Evolutionary conservation across 35 echinoderm and acorn worm species (phyloP).

Genomic region (Strongylocentrotus purpuratus): DNA sequence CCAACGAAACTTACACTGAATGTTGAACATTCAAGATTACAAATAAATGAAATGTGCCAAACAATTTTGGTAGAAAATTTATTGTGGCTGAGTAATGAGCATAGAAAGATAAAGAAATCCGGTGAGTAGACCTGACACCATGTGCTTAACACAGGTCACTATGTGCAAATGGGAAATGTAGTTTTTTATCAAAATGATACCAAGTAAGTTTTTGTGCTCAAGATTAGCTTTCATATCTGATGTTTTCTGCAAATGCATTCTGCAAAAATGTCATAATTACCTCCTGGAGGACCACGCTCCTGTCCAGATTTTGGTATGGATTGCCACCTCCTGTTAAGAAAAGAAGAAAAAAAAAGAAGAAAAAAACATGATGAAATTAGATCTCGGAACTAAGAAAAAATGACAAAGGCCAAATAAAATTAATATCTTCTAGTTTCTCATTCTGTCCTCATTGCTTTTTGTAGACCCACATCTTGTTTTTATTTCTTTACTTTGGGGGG

Average conservation of each 20-base stretch:
- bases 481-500: no score
- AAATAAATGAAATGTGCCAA: no score
- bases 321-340: slow-evolving; percentile 66
- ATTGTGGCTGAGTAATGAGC: no score
- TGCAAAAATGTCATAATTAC: slow-evolving; percentile 35
- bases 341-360: not conserved
- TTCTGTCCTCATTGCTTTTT: not conserved
- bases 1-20: no score
- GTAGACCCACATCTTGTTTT: not conserved
- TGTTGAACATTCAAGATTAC: no score
- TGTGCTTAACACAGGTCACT: no score
- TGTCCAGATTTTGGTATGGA: slow-evolving; percentile 87
- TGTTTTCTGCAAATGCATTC: not conserved
- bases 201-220: no score
- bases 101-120: not conserved
- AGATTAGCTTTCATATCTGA: no score
- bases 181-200: no score
- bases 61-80: no score
- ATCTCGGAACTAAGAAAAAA: not conserved
- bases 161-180: no score
- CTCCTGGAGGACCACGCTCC: slow-evolving; percentile 85
- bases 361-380: not conserved
- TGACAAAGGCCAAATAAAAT: not conserved
- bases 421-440: not conserved
- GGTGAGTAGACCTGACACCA: not conserved